A percentile compares a stretch with the other conserved stretches of the same genome.
Evolutionary conservation across 2,797 vertebrate species (phyloP).

Genomic region (Bradypodion ventrale): DNA sequence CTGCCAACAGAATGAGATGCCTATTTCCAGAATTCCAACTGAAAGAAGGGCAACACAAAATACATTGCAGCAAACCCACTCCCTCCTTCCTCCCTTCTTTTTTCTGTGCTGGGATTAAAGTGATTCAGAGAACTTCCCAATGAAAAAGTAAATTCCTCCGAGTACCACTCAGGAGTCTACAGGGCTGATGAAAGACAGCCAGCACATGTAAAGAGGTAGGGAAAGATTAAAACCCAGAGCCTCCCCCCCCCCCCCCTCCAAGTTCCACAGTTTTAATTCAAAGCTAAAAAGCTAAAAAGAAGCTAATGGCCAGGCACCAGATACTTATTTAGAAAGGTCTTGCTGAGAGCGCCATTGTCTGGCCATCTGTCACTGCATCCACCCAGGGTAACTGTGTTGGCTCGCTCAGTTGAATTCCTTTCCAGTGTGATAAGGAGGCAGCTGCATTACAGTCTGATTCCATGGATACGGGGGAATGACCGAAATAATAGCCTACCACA

Average conservation of each 20-base stretch:
- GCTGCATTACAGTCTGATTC: slow-evolving; percentile 10
- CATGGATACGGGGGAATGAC: neutral
- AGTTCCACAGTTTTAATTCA: slow-evolving; percentile 9
- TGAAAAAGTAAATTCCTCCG: slow-evolving; percentile 12
- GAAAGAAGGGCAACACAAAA: neutral
- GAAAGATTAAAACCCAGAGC: slow-evolving; percentile 17
- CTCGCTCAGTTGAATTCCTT: neutral
- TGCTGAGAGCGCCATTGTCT: slow-evolving; percentile 18
- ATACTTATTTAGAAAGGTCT: slow-evolving; percentile 5
- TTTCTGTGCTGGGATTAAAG: neutral
- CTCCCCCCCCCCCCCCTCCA: neutral
- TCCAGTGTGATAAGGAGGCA: neutral
- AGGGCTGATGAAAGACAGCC: slow-evolving; percentile 9
- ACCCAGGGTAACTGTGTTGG: neutral
- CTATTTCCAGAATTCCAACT: neutral
- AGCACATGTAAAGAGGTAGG: neutral
- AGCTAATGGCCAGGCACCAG: slow-evolving; percentile 17
- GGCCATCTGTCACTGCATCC: slow-evolving; percentile 8
- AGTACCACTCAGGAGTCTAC: slow-evolving; percentile 1
- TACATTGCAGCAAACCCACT: neutral
- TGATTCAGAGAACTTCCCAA: neutral
- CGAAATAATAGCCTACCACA: neutral
- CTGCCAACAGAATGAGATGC: neutral
- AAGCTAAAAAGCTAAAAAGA: slow-evolving; percentile 36
- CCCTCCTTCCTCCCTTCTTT: neutral